Evolutionary conservation across 2,797 vertebrate genomes (phyloP), one percentile per base, ranked within the genome.

Genomic region (Siniperca obscura): DNA sequence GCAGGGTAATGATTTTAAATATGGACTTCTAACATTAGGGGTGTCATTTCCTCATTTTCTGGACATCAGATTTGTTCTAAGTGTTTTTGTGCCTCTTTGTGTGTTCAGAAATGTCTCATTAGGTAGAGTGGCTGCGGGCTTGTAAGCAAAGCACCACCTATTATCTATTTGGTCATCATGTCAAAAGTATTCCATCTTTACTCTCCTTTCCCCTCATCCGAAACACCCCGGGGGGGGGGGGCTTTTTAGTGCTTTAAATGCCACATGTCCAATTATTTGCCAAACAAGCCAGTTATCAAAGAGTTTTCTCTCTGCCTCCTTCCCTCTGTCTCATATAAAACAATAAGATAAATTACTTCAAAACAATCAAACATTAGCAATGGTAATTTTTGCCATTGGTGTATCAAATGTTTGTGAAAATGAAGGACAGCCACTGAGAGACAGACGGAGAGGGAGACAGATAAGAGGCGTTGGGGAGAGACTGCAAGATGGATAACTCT

Each of bases 401-500:
- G 76, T 72, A 70, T 83, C 71, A 74, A 77, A 84, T 76, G 67
- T 78, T 87, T 78, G 61, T 75, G 52, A 82, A 85, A 66, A 65
- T 74, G 75, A 89, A 86, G 83, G 86, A 84, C 72, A 27, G 59
- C 53, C 21, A 71, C 46, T 53, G 34, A 76, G 50, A 50, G 65
- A 46, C 10, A 74, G 59, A 55, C 62, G 3, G 65, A 76, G 70
- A 67, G 46, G 44, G 53, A 75, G 79, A 70, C 61, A 62, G 76
- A 82, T 50, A 71, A 36, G 64, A 73, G 44, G 34, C 12, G 36
- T 53, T 72, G 14, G 17, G 56, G 22, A 53, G 52, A 21, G 38
- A 60, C 71, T 68, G 67, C n/a, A 44, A 86, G 85, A 87, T 74
- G 85, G 80, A 89, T 84, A 82, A 81, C 71, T 76, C 74, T 76